These are phyloP conservation scores for Falco berigora DNA, from an alignment of 2,797 vertebrate genomes.

Conservation along the genomic window DNA sequence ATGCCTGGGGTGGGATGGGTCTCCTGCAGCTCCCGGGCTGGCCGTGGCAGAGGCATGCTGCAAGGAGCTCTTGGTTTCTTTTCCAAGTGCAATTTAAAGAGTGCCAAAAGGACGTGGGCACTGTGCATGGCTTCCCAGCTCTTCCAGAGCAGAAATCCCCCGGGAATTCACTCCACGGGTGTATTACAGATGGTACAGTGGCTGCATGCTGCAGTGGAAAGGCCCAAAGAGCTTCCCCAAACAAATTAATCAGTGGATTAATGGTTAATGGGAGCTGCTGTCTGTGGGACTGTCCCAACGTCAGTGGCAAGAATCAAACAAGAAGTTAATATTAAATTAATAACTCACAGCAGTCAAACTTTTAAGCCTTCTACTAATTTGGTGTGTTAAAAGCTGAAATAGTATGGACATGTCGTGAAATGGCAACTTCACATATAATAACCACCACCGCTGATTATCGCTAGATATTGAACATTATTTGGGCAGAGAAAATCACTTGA, in stretches of 20 bases:
- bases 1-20: background rate
- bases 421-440: background rate
- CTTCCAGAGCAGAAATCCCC: background rate
- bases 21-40: background rate
- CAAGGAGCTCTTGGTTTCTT: background rate
- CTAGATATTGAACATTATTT: background rate
- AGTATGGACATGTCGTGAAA: rapidly evolving
- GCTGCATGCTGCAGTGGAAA: rapidly evolving
- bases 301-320: background rate
- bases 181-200: rapidly evolving
- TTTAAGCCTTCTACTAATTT: background rate
- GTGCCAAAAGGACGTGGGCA: rapidly evolving
- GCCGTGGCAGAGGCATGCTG: rapidly evolving
- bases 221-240: background rate
- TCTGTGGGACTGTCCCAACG: background rate
- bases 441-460: background rate
- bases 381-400: background rate
- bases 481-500: background rate
- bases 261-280: background rate
- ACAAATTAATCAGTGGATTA: background rate
- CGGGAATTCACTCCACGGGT: rapidly evolving
- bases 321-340: background rate
- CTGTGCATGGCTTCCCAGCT: rapidly evolving
- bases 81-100: background rate
- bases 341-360: background rate